Conservation (phyloP, 2,113 vertebrate genomes). For the Mesoclemmys tuberculata region DNA sequence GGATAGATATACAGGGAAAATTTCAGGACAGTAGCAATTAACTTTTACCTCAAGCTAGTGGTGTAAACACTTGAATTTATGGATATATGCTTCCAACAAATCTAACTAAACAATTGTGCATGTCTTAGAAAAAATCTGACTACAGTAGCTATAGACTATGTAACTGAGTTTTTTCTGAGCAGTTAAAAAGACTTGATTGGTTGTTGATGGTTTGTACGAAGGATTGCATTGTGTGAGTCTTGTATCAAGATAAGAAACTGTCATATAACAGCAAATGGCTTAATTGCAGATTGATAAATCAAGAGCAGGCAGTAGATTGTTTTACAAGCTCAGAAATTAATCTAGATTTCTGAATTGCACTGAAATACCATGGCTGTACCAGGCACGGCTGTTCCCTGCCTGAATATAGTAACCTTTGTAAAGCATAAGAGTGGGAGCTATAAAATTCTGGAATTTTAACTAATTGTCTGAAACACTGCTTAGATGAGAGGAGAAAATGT, state of each 20-base stretch:
- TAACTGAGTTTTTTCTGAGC: fast-evolving
- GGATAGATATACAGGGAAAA: fast-evolving
- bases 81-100: not conserved
- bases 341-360: conserved; percentile 12
- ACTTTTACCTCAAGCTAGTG: too few species aligned
- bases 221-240: not conserved
- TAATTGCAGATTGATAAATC: not conserved
- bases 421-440: not conserved
- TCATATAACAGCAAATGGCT: not conserved
- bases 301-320: not conserved
- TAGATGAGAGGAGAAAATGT: not conserved
- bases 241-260: not conserved
- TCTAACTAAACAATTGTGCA: fast-evolving
- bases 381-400: not conserved
- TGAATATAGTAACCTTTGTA: not conserved
- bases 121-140: fast-evolving
- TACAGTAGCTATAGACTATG: fast-evolving
- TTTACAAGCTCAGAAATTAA: not conserved
- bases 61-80: not conserved
- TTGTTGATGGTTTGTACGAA: fast-evolving
- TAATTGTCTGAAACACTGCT: not conserved
- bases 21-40: not conserved
- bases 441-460: not conserved
- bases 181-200: fast-evolving
- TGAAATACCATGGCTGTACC: not conserved